phyloP scores from a whole-genome alignment of 2,888 invertebrate species.

The Aelia acuminata region DNA sequence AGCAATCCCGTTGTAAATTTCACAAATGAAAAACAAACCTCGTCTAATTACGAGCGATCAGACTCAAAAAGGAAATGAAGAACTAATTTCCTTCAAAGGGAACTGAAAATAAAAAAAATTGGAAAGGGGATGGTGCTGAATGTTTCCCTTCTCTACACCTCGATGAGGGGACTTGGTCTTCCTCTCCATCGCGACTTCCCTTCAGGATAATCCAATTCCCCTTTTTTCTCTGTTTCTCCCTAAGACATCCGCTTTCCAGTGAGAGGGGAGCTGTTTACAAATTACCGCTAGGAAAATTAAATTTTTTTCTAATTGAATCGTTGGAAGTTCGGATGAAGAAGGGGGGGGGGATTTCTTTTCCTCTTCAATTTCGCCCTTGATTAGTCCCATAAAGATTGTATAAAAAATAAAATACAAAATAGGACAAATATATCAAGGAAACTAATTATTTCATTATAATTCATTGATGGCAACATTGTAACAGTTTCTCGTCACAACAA shows the following conservation, averaged over 20 bases:
- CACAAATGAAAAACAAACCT: background rate
- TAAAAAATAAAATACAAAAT: background rate
- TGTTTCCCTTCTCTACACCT: background rate
- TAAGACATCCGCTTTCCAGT: background rate
- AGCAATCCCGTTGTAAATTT: background rate
- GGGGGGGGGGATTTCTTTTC: background rate
- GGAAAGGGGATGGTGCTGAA: slow-evolving; percentile 4
- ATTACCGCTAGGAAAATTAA: slow-evolving; percentile 44
- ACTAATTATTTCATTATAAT: too few species aligned
- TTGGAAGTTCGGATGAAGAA: background rate
- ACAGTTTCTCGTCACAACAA: too few species aligned
- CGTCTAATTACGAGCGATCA: background rate
- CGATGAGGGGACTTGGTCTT: slow-evolving; percentile 38
- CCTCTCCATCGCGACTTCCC: too few species aligned
- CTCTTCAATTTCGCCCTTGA: background rate
- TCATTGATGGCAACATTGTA: too few species aligned
- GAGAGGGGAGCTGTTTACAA: slow-evolving; percentile 40
- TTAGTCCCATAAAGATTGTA: background rate
- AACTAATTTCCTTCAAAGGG: slow-evolving; percentile 33
- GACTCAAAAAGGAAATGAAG: background rate
- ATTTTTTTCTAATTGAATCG: slow-evolving; percentile 3
- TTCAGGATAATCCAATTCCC: slow-evolving; percentile 53
- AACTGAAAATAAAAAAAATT: slow-evolving; percentile 37
- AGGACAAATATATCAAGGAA: too few species aligned
- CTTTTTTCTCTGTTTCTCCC: background rate